Evolutionary conservation across 2,797 vertebrate species (phyloP), one percentile per base, ranked within the genome.

Genomic region (Pangasius krempfi): DNA sequence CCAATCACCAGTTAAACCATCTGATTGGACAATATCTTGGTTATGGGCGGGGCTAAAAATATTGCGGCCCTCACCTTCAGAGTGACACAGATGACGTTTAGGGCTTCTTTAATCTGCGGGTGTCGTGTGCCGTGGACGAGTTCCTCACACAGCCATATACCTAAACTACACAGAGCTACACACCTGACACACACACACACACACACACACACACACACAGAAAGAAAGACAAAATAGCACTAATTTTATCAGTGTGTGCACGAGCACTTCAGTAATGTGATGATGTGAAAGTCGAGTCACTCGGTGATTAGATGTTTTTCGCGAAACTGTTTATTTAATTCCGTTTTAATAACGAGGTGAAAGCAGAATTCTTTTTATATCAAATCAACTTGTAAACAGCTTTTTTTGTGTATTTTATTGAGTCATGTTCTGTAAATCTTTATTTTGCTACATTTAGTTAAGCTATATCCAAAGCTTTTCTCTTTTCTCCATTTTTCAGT

Each of bases 71-170:
- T 94, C 95, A 99, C 98, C 97, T 99, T 99, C 93, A 99, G 96
- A 72, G 98, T 99, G 80, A 98, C 98, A 94, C 98, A 99, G 94
- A 99, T 97, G 92, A 99, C 98, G 92, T 99, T 99, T 90, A 99
- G 94, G 56, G 98, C 98, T 92, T 99, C 98, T 94, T 99, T 99
- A 91, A 99, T 99, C 94, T 98, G 98, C 68, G 97, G 97, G 94
- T 99, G 98, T 90, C 96, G 97, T 80, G 98, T 99, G 87, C 97
- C 97, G 27, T 97, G 97, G 88, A 97, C 97, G 89, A 99, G 92
- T 92, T 99, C 98, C 93, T 99, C 98, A 92, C 97, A 99, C 91
- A 99, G 96, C 98, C 98, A 99, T 94, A 99, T 97, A 60, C 98
- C 98, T 94, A 99, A 96, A 94, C 98, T 99, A 93, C 98, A 99